Evolutionary conservation across 2,888 invertebrate genomes (phyloP).

Genomic region (Bombylius major): DNA sequence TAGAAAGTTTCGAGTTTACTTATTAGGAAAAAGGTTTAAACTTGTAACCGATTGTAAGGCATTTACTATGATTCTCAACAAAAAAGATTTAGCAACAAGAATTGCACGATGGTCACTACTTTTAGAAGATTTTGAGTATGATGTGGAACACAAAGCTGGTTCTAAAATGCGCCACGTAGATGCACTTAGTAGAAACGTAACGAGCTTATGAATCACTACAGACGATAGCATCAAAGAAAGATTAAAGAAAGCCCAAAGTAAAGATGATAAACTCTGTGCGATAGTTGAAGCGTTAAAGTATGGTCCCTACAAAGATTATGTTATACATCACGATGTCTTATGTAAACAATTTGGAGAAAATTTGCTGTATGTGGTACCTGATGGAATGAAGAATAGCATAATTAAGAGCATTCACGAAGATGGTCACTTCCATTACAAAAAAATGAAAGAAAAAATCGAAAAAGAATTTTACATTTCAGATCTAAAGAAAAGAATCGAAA

Average conservation of each 20-base stretch:
- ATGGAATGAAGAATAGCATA: background rate
- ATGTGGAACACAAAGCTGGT: constrained; percentile 15
- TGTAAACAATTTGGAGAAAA: constrained; percentile 1
- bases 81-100: constrained; percentile 12
- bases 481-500: background rate
- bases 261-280: constrained; percentile 5
- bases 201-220: constrained; percentile 1
- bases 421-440: constrained; percentile 1
- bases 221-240: constrained; percentile 1
- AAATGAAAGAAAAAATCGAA: constrained; percentile 1
- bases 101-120: constrained; percentile 15
- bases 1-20: background rate
- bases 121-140: constrained; percentile 16
- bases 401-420: background rate
- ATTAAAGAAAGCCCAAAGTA: constrained; percentile 1
- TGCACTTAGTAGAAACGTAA: constrained; percentile 15
- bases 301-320: constrained; percentile 1
- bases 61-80: constrained; percentile 12
- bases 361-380: constrained; percentile 8
- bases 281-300: background rate
- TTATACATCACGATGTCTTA: background rate
- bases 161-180: constrained; percentile 16
- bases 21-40: constrained; percentile 13
- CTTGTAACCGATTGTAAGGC: constrained; percentile 14
- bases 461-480: background rate